Percentiles rank a stretch among this genome's conserved stretches.
These are phyloP conservation scores for Peromyscus leucopus DNA, from an alignment of 2,113 vertebrate species.

Conservation along the genomic window DNA sequence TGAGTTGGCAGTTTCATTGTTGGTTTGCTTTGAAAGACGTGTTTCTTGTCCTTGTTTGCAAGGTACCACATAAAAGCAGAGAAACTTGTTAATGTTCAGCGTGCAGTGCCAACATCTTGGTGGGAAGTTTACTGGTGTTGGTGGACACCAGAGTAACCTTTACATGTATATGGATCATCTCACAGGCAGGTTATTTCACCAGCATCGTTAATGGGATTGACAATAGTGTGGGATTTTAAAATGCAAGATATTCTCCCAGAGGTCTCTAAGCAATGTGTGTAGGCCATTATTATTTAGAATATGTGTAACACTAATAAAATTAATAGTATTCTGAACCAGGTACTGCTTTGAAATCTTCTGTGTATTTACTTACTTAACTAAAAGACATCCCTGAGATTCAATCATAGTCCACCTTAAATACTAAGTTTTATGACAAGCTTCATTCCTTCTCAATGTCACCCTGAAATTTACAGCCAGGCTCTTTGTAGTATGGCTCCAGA, in stretches of 20 bases:
- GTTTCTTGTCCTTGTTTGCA: not conserved
- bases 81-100: not conserved
- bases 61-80: conserved; percentile 9
- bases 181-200: not conserved
- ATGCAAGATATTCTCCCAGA: not conserved
- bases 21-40: conserved; percentile 43
- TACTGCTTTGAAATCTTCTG: not conserved
- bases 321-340: not conserved
- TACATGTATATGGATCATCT: not conserved
- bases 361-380: conserved; percentile 19
- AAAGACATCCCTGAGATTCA: conserved; percentile 10
- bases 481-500: not conserved
- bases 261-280: not conserved
- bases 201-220: not conserved
- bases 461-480: not conserved
- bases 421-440: not conserved
- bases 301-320: not conserved
- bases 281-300: not conserved
- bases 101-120: not conserved
- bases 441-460: not conserved
- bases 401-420: not conserved
- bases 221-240: not conserved
- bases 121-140: not conserved
- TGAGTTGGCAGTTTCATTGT: conserved; percentile 33
- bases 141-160: not conserved